Evolutionary conservation across 2,113 vertebrate species (phyloP), one percentile per base, ranked within the genome.

Genomic region (Corythornis madagascariensis): DNA sequence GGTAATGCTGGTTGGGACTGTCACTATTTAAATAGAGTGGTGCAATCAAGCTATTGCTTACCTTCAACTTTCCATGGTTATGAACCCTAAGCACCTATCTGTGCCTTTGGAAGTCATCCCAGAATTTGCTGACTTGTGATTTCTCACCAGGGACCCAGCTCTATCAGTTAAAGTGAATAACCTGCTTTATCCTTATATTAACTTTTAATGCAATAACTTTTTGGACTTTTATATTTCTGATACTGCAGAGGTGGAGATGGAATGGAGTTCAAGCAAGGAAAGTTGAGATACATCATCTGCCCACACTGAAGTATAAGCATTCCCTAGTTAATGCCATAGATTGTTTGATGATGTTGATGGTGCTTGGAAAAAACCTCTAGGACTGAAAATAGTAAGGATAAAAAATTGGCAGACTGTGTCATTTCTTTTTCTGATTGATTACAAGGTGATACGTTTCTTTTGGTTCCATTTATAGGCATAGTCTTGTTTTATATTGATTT

Each of bases 21-120:
- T 18, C 63, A 38, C 63, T 79, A 0, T 67, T 64, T 78, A 50
- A 85, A 66, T 40, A 35, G 55, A 85, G 55, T 50, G 72, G 42
- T 82, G 71, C 59, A 87, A 28, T 87, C 63, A 42, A 75, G 48
- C 53, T 71, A 3, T 35, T 80, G 66, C 77, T 48, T 83, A 10
- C 61, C 61, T 90, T 76, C 61, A 71, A 18, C 42, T 89, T 86
- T 24, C 60, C 21, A 6, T 60, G 72, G 73, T 80, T 77, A n/a
- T 4, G 4, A 94, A 89, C 50, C 67, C 67, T 47, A 70, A 73
- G 55, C 63, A 70, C 87, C 89, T 92, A 38, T 88, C 45, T 81
- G 79, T 88, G 69, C 79, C 76, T 95, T 90, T 95, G 79, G 85
- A 95, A 94, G 60, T 29, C 55, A 64, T 79, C 82, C 87, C 78